These are phyloP conservation scores for Pyrocephalus nanus DNA, from an alignment of 2,797 vertebrate species.

Conservation along the genomic window DNA sequence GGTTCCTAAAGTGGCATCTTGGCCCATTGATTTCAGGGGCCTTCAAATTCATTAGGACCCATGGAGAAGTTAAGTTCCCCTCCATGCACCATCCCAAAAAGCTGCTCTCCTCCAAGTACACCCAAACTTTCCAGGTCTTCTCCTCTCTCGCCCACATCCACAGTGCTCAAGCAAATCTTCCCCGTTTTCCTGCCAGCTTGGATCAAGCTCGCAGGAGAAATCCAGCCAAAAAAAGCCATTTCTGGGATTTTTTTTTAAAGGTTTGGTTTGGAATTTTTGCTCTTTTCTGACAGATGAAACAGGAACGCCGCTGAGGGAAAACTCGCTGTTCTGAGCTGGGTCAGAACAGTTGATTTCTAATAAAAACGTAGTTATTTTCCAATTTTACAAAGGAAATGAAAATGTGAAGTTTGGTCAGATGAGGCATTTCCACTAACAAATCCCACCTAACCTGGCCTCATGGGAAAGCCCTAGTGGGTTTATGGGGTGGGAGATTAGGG, in stretches of 20 bases:
- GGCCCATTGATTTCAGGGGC: not conserved
- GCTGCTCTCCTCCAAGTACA: not conserved
- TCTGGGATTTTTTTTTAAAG: constrained; percentile 14
- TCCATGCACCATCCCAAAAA: not conserved
- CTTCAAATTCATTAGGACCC: not conserved
- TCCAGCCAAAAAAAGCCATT: constrained; percentile 29
- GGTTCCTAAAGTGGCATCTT: not conserved
- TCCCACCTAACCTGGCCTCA: not conserved
- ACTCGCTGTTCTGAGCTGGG: not conserved
- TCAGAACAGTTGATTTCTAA: not conserved
- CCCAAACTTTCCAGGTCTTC: constrained; percentile 27
- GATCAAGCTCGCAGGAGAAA: rapidly evolving
- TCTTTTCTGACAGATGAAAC: not conserved
- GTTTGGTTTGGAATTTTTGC: constrained; percentile 30
- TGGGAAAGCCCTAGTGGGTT: not conserved
- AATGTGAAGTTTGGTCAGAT: not conserved
- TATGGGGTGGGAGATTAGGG: not conserved
- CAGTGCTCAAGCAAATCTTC: not conserved
- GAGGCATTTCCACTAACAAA: not conserved
- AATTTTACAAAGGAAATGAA: not conserved
- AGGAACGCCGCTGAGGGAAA: not conserved
- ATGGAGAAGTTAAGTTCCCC: rapidly evolving
- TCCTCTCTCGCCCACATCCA: constrained; percentile 22
- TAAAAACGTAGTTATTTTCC: not conserved
- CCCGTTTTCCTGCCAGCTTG: constrained; percentile 9